Evolutionary conservation across 2,888 invertebrate genomes (phyloP), one percentile per base, ranked within the genome.

Genomic region (Aromia moschata): DNA sequence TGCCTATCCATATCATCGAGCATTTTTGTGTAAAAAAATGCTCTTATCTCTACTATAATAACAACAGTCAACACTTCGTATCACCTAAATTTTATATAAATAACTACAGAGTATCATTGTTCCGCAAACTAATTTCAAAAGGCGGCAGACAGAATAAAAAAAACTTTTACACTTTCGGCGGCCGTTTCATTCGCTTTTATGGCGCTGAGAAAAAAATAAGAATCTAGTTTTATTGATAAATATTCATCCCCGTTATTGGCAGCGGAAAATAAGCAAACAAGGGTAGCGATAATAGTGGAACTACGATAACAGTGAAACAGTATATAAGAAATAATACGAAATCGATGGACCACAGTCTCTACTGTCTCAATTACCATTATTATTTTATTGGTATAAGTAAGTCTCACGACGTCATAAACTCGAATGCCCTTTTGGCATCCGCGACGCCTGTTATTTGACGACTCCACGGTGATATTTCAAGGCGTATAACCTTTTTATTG

Each of bases 311-410:
- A 45, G 53, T 30, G 49, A 41, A 60, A 12, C 46, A 45, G 49
- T 52, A 52, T 52, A 60, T 52, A 60, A 54, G 20, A 58, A 60
- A 58, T 61, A 61, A 58, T 46, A 61, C 53, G 51, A 59, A 61
- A 58, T 59, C 61, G 59, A 61, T 61, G 55, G 30, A 47, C 51
- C 36, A 46, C 25, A 3, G 25, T 56, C n/a, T n/a, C 55, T 55
- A 63, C 64, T 45, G 57, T 46, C 52, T 61, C 64, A 54, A 65
- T 68, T 65, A 68, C 61, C 64, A 67, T 66, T 68, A 68, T 68
- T 64, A 68, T 67, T 70, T 70, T 70, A 70, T 68, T 68, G 65
- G 62, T 49, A 58, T 65, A 61, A 65, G 64, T 64, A 64, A 66
- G 62, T 67, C 60, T 62, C 60, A 60, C 59, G 59, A 68, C 56